A percentile compares a stretch with the other conserved stretches of the same genome.
These are phyloP conservation scores for Drosophila novamexicana DNA, from an alignment of 1,140 invertebrate species.

Conservation along the genomic window DNA sequence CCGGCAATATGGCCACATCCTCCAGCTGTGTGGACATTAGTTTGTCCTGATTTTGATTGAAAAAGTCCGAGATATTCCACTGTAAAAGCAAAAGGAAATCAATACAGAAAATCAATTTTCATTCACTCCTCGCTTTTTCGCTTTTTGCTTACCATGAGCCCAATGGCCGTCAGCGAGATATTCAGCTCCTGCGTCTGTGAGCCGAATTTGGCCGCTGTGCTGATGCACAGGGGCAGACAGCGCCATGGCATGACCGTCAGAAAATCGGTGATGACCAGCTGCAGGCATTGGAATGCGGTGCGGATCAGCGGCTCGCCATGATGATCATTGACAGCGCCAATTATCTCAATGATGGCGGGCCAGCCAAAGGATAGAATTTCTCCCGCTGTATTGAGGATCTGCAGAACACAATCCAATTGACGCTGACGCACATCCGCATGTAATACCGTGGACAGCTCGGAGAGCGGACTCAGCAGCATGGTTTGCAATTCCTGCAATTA, in stretches of 20 bases:
- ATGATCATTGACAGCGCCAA: constrained; percentile 96
- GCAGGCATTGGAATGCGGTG: constrained; percentile 97
- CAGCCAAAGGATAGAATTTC: constrained; percentile 96
- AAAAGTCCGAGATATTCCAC: constrained; percentile 99
- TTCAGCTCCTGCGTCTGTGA: constrained; percentile 98
- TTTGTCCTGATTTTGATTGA: constrained; percentile 97
- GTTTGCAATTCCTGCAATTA: constrained; percentile 90
- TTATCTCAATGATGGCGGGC: constrained; percentile 96
- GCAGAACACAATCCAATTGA: constrained; percentile 97
- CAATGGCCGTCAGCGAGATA: constrained; percentile 98
- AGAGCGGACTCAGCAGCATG: constrained; percentile 93
- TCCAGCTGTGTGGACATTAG: constrained; percentile 89
- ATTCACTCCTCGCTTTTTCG: not conserved
- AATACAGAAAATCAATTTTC: not conserved
- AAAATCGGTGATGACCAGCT: constrained; percentile 98
- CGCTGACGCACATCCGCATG: constrained; percentile 97
- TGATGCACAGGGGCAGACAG: constrained; percentile 95
- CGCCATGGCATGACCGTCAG: constrained; percentile 94
- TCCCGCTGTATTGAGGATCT: constrained; percentile 96
- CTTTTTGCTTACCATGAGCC: constrained; percentile 91
- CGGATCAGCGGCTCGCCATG: constrained; percentile 96
- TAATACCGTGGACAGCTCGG: constrained; percentile 94
- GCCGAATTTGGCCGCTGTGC: constrained; percentile 98
- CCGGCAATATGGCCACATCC: constrained; percentile 90
- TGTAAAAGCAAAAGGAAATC: constrained; percentile 75